Conservation (phyloP, 30 jellyfish, hydroid and myxozoan genomes). For the Aurelia sp. region DNA sequence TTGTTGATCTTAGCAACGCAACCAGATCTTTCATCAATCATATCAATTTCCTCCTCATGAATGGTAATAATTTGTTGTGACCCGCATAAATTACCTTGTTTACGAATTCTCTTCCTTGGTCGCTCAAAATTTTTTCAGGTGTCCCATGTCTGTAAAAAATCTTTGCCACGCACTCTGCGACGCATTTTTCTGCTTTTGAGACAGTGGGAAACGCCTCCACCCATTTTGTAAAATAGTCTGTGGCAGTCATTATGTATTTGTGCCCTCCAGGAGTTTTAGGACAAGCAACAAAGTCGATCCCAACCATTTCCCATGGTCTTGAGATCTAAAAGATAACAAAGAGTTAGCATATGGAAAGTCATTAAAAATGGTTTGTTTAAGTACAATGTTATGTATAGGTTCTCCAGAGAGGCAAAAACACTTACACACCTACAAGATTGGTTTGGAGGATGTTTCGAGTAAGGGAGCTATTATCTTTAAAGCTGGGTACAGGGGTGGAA, state of each 20-base stretch:
- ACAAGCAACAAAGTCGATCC: not conserved
- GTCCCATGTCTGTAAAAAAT: conserved; percentile 64
- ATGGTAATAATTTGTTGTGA: not conserved
- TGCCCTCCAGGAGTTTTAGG: conserved; percentile 24
- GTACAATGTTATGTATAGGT: too few species aligned
- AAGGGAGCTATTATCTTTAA: too few species aligned
- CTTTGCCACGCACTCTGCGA: conserved; percentile 58
- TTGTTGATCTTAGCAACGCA: not conserved
- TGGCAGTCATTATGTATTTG: conserved; percentile 38
- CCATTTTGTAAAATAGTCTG: conserved; percentile 74
- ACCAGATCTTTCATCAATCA: not conserved
- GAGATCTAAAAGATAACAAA: too few species aligned
- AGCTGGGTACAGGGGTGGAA: too few species aligned
- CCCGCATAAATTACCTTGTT: conserved; percentile 9
- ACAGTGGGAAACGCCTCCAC: conserved; percentile 48
- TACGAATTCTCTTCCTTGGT: conserved; percentile 72
- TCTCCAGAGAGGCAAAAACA: too few species aligned
- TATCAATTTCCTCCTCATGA: not conserved
- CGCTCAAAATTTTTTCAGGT: conserved; percentile 45
- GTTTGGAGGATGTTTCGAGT: too few species aligned
- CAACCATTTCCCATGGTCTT: too few species aligned
- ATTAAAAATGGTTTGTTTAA: too few species aligned
- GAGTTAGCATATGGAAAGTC: too few species aligned
- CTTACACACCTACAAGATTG: too few species aligned
- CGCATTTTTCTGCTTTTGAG: conserved; percentile 41